phyloP scores from a whole-genome alignment of 1,140 invertebrate genomes.

The Sminthurides bifidus region DNA sequence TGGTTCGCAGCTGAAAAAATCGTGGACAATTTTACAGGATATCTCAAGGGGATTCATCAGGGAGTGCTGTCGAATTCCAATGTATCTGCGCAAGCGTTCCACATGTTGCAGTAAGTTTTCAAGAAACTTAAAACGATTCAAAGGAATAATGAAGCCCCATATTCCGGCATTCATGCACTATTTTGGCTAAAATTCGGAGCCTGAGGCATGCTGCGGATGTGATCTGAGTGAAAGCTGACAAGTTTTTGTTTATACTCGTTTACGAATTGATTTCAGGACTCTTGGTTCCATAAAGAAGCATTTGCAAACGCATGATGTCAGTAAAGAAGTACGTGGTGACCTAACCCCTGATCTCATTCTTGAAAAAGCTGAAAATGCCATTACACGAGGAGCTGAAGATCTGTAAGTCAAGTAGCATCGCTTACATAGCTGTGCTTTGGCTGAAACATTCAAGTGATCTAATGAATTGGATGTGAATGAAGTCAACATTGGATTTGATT shows the following conservation, averaged over 20 bases:
- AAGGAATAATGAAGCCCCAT: too few species aligned
- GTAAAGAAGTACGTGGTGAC: slow-evolving; percentile 18
- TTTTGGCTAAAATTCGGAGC: background rate
- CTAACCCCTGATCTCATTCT: slow-evolving; percentile 37
- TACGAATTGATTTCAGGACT: slow-evolving; percentile 12
- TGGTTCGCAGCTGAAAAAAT: slow-evolving; percentile 31
- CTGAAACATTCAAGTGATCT: background rate
- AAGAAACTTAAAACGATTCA: background rate
- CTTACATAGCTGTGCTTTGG: background rate
- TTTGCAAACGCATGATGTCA: slow-evolving; percentile 7
- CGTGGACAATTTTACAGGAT: slow-evolving; percentile 26
- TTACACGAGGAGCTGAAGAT: slow-evolving; percentile 57
- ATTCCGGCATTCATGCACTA: background rate
- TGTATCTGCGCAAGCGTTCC: slow-evolving; percentile 21
- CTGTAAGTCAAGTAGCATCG: slow-evolving; percentile 40
- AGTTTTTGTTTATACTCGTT: background rate
- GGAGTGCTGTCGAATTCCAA: slow-evolving; percentile 24
- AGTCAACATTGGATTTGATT: background rate
- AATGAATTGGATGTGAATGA: background rate
- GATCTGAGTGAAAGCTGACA: background rate
- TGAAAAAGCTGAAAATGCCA: slow-evolving; percentile 50
- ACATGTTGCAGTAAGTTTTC: slow-evolving; percentile 26
- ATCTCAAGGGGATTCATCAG: slow-evolving; percentile 29
- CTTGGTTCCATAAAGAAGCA: slow-evolving; percentile 18
- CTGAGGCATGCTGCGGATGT: background rate